Evolutionary conservation across 2,797 vertebrate species (phyloP), one percentile per base, ranked within the genome.

Genomic region (Hypotaenidia okinawae): DNA sequence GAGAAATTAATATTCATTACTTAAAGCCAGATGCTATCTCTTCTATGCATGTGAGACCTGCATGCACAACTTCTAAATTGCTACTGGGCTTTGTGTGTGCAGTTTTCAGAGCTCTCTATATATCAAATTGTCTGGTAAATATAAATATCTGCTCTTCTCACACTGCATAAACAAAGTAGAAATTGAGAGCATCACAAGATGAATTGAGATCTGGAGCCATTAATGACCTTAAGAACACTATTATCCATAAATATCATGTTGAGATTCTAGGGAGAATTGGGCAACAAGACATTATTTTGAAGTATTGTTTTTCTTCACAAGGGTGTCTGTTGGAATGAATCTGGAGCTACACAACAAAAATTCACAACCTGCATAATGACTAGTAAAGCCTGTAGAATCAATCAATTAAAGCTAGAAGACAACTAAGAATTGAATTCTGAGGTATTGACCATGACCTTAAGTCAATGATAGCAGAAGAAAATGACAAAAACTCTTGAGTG

Each of bases 201-300:
- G 30, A 70, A 91, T 70, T 78, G 78, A 59, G 33, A 86, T 87
- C 84, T 15, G 58, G 67, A 64, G 43, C 43, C 84, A 84, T 68
- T 92, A 91, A 92, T 84, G 83, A 87, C 87, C 84, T 93, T 83
- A 90, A 94, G 86, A 87, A 88, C 75, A 86, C 63, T 35, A 43
- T 93, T 93, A 91, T 84, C 84, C 57, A 24, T 95, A 95, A 96
- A 87, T 87, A 87, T 82, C 67, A 64, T 72, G 39, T 62, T 94
- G 89, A 62, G 78, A 96, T 91, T 95, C 85, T 59, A 9, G 87
- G 77, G 83, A 94, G 54, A 93, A 84, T 61, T 1, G 0, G 94
- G 83, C 55, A 90, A 85, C 66, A 49, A 93, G 83, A 76, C 69
- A 66, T 90, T 81, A 80, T 89, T 95, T 93, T 91, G 76, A 96